Percentiles rank a stretch among this genome's conserved stretches.
Conservation (phyloP, 2,113 vertebrate species). For the human region DNA sequence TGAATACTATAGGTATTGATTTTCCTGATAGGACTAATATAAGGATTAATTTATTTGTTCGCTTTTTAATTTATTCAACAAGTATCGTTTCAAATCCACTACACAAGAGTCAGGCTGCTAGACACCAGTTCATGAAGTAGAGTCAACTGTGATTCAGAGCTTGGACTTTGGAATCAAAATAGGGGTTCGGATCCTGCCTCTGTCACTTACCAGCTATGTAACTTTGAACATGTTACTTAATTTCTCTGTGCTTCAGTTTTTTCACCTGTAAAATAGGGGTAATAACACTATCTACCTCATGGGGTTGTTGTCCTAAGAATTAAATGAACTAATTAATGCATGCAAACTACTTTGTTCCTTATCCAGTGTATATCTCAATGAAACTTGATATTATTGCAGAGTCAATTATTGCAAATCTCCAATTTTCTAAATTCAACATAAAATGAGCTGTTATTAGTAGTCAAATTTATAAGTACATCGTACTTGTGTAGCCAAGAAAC, state of each 20-base stretch:
- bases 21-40: background rate
- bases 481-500: background rate
- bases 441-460: background rate
- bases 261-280: background rate
- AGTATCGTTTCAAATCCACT: background rate
- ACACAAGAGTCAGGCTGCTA: background rate
- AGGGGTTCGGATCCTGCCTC: background rate
- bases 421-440: constrained; percentile 12
- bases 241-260: constrained; percentile 13
- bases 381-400: background rate
- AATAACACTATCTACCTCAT: background rate
- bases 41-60: background rate
- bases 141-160: background rate
- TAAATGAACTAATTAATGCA: background rate
- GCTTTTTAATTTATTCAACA: background rate
- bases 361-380: background rate
- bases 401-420: background rate
- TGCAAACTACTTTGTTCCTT: background rate
- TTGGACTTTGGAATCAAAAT: background rate
- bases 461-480: background rate
- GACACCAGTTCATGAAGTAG: background rate
- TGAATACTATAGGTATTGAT: background rate
- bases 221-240: background rate
- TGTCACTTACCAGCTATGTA: background rate
- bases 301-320: background rate